phyloP scores from a whole-genome alignment of 2,888 invertebrate genomes.

The Geotrupes spiniger region DNA sequence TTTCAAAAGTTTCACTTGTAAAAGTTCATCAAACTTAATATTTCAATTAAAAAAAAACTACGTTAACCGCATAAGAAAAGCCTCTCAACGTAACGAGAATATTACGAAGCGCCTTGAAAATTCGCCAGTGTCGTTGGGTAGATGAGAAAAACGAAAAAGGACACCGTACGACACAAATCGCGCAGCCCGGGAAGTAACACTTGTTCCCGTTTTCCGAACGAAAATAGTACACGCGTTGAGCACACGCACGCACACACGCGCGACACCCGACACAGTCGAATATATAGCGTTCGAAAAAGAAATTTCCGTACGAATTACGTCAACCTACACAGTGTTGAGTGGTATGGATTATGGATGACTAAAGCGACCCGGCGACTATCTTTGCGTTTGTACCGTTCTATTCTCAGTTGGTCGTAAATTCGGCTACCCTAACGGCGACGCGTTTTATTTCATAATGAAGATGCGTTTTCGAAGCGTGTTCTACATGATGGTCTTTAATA shows the following conservation, averaged over 20 bases:
- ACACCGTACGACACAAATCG: background rate
- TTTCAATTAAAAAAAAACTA: too few species aligned
- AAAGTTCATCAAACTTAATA: too few species aligned
- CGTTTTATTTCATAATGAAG: too few species aligned
- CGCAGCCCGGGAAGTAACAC: constrained; percentile 1
- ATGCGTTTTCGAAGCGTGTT: too few species aligned
- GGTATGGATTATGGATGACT: constrained; percentile 1
- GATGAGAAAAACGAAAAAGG: constrained; percentile 6
- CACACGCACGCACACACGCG: background rate
- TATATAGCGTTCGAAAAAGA: background rate
- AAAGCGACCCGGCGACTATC: constrained; percentile 3
- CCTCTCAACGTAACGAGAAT: too few species aligned
- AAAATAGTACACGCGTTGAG: background rate
- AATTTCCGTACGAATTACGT: background rate
- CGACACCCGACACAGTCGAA: background rate
- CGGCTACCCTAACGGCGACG: constrained; percentile 1
- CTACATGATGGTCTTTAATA: too few species aligned
- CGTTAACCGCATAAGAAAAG: too few species aligned
- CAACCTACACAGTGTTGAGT: constrained; percentile 3
- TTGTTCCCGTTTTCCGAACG: too few species aligned
- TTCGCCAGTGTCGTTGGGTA: background rate
- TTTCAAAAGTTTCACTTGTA: too few species aligned
- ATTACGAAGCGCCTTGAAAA: background rate
- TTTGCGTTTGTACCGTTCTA: constrained; percentile 1
- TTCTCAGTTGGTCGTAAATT: constrained; percentile 12